Percentiles rank a stretch among this genome's conserved stretches.
phyloP scores from a whole-genome alignment of 1,140 invertebrate species.

The Aphaenogaster ashmeadi region DNA sequence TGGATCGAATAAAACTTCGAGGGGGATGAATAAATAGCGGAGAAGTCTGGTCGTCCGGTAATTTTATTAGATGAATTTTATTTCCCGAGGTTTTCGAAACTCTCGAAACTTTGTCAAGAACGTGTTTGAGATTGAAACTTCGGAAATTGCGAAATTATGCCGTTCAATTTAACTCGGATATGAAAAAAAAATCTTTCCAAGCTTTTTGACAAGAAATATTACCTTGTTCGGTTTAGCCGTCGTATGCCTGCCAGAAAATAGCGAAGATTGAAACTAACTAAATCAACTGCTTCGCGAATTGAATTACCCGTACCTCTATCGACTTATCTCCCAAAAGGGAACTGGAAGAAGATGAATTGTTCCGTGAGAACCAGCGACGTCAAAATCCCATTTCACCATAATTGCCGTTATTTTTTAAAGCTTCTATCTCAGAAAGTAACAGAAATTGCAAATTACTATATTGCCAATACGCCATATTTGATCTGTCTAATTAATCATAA shows the following conservation, averaged over 20 bases:
- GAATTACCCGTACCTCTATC: background rate
- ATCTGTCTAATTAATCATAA: slow-evolving; percentile 5
- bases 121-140: background rate
- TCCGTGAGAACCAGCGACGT: background rate
- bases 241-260: background rate
- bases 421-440: background rate
- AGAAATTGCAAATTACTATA: slow-evolving; percentile 27
- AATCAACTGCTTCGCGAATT: background rate
- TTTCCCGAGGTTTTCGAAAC: background rate
- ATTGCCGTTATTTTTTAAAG: background rate
- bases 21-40: background rate
- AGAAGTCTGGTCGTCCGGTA: background rate
- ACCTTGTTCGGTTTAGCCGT: background rate
- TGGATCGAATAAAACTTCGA: background rate
- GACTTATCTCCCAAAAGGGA: background rate
- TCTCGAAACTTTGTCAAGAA: background rate
- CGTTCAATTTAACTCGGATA: background rate
- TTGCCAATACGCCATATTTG: background rate
- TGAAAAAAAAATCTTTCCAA: background rate
- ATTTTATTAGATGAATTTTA: slow-evolving; percentile 19
- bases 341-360: slow-evolving; percentile 8
- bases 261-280: background rate
- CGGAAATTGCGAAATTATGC: background rate
- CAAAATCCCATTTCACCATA: background rate
- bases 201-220: slow-evolving; percentile 12